phyloP scores from a whole-genome alignment of 1,140 invertebrate species.

The Euura lappo region DNA sequence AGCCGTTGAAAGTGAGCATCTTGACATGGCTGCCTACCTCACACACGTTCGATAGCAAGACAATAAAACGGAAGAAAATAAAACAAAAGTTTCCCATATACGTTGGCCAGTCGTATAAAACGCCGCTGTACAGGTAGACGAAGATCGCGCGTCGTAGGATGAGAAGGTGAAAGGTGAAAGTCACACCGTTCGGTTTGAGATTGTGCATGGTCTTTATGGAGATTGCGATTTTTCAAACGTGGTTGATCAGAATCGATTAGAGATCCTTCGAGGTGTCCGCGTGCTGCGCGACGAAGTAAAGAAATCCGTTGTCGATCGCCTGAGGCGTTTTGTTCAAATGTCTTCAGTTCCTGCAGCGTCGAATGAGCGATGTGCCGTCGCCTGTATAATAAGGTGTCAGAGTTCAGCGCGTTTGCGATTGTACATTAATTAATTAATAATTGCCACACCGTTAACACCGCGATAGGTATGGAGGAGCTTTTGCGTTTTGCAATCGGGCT shows the following conservation, averaged over 20 bases:
- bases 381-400: background rate
- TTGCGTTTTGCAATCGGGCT: background rate
- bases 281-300: too few relatives aligned
- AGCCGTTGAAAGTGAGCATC: too few relatives aligned
- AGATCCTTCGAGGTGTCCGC: background rate
- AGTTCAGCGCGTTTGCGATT: background rate
- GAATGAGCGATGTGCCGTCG: too few relatives aligned
- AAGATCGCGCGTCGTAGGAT: slow-evolving; percentile 41
- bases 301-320: too few relatives aligned
- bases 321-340: too few relatives aligned
- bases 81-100: background rate
- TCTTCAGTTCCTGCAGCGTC: background rate
- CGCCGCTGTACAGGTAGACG: slow-evolving; percentile 30
- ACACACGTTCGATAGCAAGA: background rate
- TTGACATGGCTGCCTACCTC: too few relatives aligned
- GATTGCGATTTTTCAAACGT: background rate
- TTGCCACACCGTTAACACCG: background rate
- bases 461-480: background rate
- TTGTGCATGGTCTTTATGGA: background rate
- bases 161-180: slow-evolving; percentile 59
- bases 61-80: background rate
- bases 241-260: background rate
- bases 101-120: background rate
- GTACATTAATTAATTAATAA: slow-evolving; percentile 3
- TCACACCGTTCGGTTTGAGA: slow-evolving; percentile 32